A percentile compares a stretch with the other conserved stretches of the same genome.
Evolutionary conservation across 1,140 invertebrate species (phyloP).

Genomic region (Lasaia peninsularis): DNA sequence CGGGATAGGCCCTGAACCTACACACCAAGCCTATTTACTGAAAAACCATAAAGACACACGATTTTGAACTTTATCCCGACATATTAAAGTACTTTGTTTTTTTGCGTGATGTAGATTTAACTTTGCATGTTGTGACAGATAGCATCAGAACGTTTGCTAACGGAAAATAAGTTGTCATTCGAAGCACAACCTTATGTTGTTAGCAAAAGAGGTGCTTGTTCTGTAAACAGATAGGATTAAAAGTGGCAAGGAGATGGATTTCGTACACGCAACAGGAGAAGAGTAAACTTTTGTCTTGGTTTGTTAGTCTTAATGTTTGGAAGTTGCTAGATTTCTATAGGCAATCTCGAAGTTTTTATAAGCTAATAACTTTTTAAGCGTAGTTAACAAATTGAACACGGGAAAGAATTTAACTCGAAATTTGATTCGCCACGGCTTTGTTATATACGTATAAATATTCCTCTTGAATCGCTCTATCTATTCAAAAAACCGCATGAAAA

Average conservation of each 20-base stretch:
- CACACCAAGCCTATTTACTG: slow-evolving; percentile 8
- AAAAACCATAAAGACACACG: not conserved
- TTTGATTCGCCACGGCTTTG: too few species aligned
- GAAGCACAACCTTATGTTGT: slow-evolving; percentile 46
- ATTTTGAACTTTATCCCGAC: slow-evolving; percentile 22
- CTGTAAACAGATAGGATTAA: not conserved
- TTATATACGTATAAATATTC: too few species aligned
- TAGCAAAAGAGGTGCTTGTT: slow-evolving; percentile 28
- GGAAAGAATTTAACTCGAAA: too few species aligned
- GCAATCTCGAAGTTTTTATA: not conserved
- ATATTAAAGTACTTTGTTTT: slow-evolving; percentile 12
- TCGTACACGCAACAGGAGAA: slow-evolving; percentile 63
- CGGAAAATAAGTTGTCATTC: slow-evolving; percentile 42
- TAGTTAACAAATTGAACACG: too few species aligned
- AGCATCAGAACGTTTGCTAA: slow-evolving; percentile 45
- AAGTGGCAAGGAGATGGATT: slow-evolving; percentile 32
- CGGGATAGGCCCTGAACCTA: slow-evolving; percentile 32
- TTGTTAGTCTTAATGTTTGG: slow-evolving; percentile 61
- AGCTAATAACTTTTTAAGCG: not conserved
- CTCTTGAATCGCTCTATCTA: too few species aligned
- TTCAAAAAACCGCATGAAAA: too few species aligned
- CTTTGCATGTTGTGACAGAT: slow-evolving; percentile 37
- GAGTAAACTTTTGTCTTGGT: slow-evolving; percentile 60
- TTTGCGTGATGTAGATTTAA: not conserved
- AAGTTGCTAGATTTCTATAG: slow-evolving; percentile 17